Evolutionary conservation across 2,797 vertebrate species (phyloP).

Genomic region (Bovichtus variegatus): DNA sequence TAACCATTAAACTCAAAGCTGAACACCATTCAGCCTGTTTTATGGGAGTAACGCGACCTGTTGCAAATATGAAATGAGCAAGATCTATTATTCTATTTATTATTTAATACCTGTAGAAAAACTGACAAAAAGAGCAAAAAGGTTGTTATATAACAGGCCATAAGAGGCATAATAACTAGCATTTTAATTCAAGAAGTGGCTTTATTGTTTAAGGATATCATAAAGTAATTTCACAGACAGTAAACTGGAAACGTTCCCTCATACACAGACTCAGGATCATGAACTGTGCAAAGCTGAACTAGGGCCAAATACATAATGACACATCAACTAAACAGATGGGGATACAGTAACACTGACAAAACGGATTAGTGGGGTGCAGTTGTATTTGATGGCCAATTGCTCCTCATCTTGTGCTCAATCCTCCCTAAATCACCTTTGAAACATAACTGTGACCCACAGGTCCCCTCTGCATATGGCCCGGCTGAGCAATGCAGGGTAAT

Average conservation of each 20-base stretch:
- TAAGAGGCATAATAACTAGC: neutral
- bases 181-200: neutral
- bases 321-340: slow-evolving; percentile 67
- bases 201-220: slow-evolving; percentile 2
- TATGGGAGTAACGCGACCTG: neutral
- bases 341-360: slow-evolving; percentile 67
- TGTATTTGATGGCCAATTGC: slow-evolving; percentile 58
- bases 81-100: neutral
- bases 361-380: slow-evolving; percentile 57
- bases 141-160: neutral
- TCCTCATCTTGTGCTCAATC: slow-evolving; percentile 62
- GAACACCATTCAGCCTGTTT: neutral
- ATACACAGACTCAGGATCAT: slow-evolving; percentile 8
- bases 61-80: slow-evolving; percentile 1
- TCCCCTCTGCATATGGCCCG: slow-evolving; percentile 62
- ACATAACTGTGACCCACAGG: slow-evolving; percentile 62
- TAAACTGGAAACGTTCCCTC: slow-evolving; percentile 24
- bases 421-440: slow-evolving; percentile 66
- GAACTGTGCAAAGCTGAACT: slow-evolving; percentile 45
- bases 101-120: slow-evolving; percentile 2
- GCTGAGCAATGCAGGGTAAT: slow-evolving; percentile 64
- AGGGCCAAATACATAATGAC: slow-evolving; percentile 64
- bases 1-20: slow-evolving; percentile 17
- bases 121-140: neutral
- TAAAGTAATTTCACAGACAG: slow-evolving; percentile 18